These are phyloP conservation scores for Machimus rusticus DNA, from an alignment of 2,888 invertebrate species.

Conservation along the genomic window DNA sequence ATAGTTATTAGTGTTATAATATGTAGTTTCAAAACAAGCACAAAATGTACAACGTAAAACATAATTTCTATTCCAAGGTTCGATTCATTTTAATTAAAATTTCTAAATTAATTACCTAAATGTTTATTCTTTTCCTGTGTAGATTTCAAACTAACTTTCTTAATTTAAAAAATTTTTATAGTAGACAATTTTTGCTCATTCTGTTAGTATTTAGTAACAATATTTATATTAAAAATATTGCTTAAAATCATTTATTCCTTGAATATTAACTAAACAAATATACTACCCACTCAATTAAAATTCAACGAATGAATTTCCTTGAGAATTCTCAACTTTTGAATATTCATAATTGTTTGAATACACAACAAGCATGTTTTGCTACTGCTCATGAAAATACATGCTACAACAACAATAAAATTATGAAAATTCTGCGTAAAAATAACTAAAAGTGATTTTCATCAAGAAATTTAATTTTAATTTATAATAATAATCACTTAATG, in stretches of 20 bases:
- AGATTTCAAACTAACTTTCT: neutral
- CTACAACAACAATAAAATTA: neutral
- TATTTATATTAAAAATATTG: neutral
- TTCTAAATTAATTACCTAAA: too few relatives aligned
- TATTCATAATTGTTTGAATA: neutral
- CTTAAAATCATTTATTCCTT: neutral
- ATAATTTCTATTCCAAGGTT: too few relatives aligned
- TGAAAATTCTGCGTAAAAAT: neutral
- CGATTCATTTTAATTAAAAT: too few relatives aligned
- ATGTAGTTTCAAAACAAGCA: too few relatives aligned
- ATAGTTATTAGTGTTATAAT: too few relatives aligned
- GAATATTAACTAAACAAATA: neutral
- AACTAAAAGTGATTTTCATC: neutral
- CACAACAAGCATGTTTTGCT: neutral
- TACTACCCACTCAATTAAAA: neutral
- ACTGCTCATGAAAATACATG: neutral
- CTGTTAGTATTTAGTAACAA: neutral
- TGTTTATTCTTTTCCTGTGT: too few relatives aligned
- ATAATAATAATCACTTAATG: neutral
- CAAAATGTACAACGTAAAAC: too few relatives aligned
- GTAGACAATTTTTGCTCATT: too few relatives aligned
- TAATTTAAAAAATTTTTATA: too few relatives aligned
- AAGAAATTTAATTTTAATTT: too few relatives aligned
- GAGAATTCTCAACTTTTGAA: neutral
- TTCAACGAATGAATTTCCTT: neutral